Evolutionary conservation across 2,113 vertebrate species (phyloP).

Genomic region (Proterorhinus semilunaris): DNA sequence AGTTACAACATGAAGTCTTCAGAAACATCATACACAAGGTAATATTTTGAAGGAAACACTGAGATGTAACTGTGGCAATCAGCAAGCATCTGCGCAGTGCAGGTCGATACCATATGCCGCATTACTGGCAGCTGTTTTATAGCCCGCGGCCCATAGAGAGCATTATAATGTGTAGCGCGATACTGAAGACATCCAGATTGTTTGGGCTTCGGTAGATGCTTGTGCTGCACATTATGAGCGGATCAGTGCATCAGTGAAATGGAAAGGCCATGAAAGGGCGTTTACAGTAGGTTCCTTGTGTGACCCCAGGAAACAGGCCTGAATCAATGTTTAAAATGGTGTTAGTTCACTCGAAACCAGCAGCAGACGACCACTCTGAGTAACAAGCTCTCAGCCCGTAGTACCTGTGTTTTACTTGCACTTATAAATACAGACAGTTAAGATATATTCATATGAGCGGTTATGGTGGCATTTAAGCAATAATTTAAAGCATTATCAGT

Average conservation of each 20-base stretch:
- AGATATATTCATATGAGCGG: no score
- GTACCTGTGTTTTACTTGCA: no score
- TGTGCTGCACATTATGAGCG: slow-evolving; percentile 27
- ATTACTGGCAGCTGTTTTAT: slow-evolving; percentile 35
- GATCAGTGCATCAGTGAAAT: slow-evolving; percentile 19
- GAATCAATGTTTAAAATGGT: background rate
- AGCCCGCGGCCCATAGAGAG: slow-evolving; percentile 24
- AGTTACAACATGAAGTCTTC: background rate
- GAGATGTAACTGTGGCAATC: background rate
- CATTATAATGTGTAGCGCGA: slow-evolving; percentile 28
- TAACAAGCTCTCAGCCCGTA: background rate
- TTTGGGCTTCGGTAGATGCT: slow-evolving; percentile 35
- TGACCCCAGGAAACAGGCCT: background rate
- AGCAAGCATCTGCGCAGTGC: slow-evolving; percentile 3
- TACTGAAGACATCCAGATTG: slow-evolving; percentile 48
- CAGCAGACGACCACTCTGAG: background rate
- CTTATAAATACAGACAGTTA: no score
- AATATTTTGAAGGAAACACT: background rate
- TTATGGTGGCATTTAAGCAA: no score
- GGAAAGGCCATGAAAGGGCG: slow-evolving; percentile 19
- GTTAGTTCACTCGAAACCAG: background rate
- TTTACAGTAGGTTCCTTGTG: background rate
- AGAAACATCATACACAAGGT: background rate
- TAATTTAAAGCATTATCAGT: no score
- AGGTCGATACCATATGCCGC: slow-evolving; percentile 36